Conservation (phyloP, 1,140 invertebrate genomes). For the Cephus cinctus region DNA sequence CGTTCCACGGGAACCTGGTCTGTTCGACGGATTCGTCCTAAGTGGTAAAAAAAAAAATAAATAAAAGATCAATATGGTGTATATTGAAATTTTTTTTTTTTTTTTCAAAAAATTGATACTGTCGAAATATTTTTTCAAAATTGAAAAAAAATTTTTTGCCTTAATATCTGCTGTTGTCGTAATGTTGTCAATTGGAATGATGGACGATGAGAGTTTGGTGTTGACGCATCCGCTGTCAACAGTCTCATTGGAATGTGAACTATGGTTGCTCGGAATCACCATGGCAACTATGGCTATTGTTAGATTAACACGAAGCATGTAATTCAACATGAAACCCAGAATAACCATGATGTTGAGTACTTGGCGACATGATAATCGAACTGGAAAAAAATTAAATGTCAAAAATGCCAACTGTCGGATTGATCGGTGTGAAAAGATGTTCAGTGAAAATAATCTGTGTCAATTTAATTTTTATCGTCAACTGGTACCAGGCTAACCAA, state of each 20-base stretch:
- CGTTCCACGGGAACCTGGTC: conserved; percentile 67
- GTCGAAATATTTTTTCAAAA: too few species aligned
- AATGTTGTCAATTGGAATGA: neutral
- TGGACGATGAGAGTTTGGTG: conserved; percentile 1
- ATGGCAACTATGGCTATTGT: conserved; percentile 89
- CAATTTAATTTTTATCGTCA: neutral
- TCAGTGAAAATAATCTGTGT: neutral
- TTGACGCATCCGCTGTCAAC: neutral
- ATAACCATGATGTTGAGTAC: conserved; percentile 82
- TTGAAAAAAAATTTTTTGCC: too few species aligned
- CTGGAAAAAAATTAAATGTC: conserved; percentile 55
- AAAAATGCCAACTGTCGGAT: neutral
- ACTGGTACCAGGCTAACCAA: too few species aligned
- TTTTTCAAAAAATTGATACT: too few species aligned
- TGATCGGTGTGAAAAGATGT: neutral
- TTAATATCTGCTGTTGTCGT: conserved; percentile 15
- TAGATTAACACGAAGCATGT: conserved; percentile 83
- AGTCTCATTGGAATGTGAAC: conserved; percentile 31
- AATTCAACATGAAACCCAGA: conserved; percentile 84
- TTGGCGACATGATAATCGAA: conserved; percentile 71
- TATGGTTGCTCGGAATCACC: conserved; percentile 60
- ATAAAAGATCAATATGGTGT: too few species aligned
- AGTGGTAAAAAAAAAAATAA: too few species aligned
- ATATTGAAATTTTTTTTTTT: too few species aligned
- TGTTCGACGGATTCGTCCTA: too few species aligned